These are phyloP conservation scores for Phyto melanocephala DNA, from an alignment of 2,888 invertebrate species.

Conservation along the genomic window DNA sequence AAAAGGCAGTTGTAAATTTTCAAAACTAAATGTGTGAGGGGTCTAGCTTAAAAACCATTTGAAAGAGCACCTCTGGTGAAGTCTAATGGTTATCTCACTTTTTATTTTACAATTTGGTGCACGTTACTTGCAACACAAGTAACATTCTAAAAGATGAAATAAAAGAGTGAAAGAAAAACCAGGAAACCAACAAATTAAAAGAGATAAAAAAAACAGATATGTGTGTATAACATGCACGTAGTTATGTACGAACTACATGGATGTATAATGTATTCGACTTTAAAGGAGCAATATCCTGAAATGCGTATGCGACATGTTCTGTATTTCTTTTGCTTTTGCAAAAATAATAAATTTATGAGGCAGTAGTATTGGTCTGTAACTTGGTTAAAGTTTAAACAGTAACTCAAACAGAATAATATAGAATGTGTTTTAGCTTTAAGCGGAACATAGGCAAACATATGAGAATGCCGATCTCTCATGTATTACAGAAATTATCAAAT, in stretches of 20 bases:
- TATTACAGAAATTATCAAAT: background rate
- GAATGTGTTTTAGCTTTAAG: background rate
- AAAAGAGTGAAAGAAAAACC: background rate
- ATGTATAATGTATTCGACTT: background rate
- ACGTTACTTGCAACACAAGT: conserved; percentile 4
- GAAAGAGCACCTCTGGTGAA: no score
- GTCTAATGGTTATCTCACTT: no score
- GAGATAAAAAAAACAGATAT: background rate
- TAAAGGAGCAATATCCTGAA: conserved; percentile 1
- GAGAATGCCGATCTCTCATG: background rate
- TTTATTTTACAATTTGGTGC: background rate
- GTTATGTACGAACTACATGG: background rate
- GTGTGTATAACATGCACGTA: background rate
- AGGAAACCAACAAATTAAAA: conserved; percentile 4
- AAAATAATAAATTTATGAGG: background rate
- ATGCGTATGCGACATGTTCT: background rate
- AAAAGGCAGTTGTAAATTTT: no score
- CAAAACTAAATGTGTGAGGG: no score
- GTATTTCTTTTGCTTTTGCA: background rate
- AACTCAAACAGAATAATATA: conserved; percentile 22
- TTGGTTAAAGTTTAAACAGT: conserved; percentile 6
- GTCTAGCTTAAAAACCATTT: no score
- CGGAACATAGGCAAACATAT: background rate
- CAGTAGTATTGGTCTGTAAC: background rate
- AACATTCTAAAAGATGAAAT: background rate